A percentile compares a stretch with the other conserved stretches of the same genome.
These are phyloP conservation scores for Microtus richardsoni DNA, from an alignment of 2,113 vertebrate species.

Conservation along the genomic window DNA sequence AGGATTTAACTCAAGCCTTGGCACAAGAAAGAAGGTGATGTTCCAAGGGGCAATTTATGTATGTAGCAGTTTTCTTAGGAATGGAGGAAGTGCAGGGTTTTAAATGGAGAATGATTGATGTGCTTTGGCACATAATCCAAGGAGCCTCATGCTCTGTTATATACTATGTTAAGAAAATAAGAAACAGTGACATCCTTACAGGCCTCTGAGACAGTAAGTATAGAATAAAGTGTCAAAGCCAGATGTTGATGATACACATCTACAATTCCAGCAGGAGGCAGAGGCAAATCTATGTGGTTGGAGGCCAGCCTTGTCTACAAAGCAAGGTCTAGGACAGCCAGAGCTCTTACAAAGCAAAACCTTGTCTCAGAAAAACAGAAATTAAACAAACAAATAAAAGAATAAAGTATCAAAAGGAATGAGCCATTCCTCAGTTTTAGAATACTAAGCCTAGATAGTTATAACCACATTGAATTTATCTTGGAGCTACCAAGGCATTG, in stretches of 20 bases:
- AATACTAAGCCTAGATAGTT: not conserved
- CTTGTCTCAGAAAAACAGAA: too few species aligned
- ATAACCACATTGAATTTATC: not conserved
- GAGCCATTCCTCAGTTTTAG: not conserved
- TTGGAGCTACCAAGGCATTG: not conserved
- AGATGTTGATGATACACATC: not conserved
- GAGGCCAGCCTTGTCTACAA: not conserved
- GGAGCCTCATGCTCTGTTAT: not conserved
- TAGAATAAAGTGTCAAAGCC: not conserved
- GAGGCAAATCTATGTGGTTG: not conserved
- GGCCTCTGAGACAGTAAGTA: not conserved
- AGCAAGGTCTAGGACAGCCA: not conserved
- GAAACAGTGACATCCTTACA: constrained; percentile 41
- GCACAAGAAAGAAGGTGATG: not conserved
- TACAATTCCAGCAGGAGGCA: not conserved
- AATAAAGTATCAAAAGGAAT: constrained; percentile 44
- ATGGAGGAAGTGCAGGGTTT: not conserved
- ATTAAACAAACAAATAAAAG: not conserved
- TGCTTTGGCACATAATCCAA: not conserved
- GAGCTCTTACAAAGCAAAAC: not conserved
- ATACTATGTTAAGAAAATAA: constrained; percentile 13
- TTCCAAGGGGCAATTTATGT: not conserved
- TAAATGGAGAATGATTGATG: not conserved
- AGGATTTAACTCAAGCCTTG: not conserved
- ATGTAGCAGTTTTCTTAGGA: constrained; percentile 18